Evolutionary conservation across 2,888 invertebrate genomes (phyloP), one percentile per base, ranked within the genome.

Genomic region (Poecilus cupreus): DNA sequence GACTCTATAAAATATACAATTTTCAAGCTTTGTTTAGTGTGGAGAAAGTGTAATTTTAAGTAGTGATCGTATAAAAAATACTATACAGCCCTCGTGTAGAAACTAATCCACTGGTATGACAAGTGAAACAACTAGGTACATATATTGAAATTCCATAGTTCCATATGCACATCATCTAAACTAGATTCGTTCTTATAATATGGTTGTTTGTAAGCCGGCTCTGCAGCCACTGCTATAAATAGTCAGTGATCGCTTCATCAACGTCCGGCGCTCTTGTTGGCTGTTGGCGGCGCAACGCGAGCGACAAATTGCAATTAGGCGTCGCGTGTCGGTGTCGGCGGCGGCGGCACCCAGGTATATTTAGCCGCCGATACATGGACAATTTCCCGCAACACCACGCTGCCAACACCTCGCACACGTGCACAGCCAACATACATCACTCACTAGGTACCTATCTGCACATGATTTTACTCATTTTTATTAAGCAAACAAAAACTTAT

Each of bases 241-340:
- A 13, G 5, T 13, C 11, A 10, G 6, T 37, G 64, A 68, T 68
- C 46, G 22, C 51, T 51, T 6, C 18, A 51, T 51, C 51, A 18
- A 51, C 10, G 51, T 51, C 51, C 13, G 43, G 32, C n/a, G 46
- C 13, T 60, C 37, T 68, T 68, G 64, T 22, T 68, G 64, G 64
- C 37, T 8, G 64, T 32, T 37, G 32, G 37, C 37, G 64, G 3
- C 32, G 32, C 18, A 16, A 68, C 20, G 64, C 64, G 64, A 68
- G 64, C 64, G 64, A 68, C 64, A 68, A 68, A 68, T 68, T 68
- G 64, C 64, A 68, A 68, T 68, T 68, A 68, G 37, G 37, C 64
- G 22, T 68, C 64, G 8, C 64, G 32, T 68, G 64, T 60, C 20
- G 54, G 18, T 22, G 20, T 51, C 26, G 26, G 26, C 26, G 26